phyloP scores from a whole-genome alignment of 2,113 vertebrate genomes.

The Xyliphius kryptos region DNA sequence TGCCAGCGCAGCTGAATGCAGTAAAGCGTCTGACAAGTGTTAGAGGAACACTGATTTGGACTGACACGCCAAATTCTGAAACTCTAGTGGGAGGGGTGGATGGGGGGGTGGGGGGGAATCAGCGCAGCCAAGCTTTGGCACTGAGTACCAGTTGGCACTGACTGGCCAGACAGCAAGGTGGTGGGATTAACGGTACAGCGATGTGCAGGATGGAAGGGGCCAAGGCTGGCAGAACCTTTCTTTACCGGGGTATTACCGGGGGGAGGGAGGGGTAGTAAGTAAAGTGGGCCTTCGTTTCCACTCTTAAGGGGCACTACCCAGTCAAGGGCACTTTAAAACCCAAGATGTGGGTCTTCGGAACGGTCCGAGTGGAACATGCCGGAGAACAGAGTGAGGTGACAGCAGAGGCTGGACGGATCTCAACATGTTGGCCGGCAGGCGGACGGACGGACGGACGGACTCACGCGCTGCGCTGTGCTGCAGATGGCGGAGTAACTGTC shows the following conservation, averaged over 20 bases:
- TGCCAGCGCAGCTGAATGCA: too few relatives aligned
- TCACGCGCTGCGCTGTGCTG: slow-evolving; percentile 92
- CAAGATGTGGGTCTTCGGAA: background rate
- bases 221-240: slow-evolving; percentile 55
- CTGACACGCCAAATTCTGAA: too few relatives aligned
- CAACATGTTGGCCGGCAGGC: slow-evolving; percentile 20
- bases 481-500: slow-evolving; percentile 97
- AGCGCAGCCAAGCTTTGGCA: too few relatives aligned
- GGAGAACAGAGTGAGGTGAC: background rate
- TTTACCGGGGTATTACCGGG: slow-evolving; percentile 35
- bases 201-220: slow-evolving; percentile 47
- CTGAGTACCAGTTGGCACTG: background rate
- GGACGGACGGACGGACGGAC: slow-evolving; percentile 42
- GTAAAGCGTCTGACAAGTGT: too few relatives aligned
- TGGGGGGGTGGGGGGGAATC: too few relatives aligned
- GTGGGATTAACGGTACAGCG: slow-evolving; percentile 35
- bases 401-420: slow-evolving; percentile 21
- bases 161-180: slow-evolving; percentile 41
- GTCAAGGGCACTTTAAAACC: too few relatives aligned
- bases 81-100: too few relatives aligned
- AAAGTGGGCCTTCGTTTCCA: too few relatives aligned
- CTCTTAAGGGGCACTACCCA: too few relatives aligned
- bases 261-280: too few relatives aligned
- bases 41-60: too few relatives aligned
- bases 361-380: background rate